These are phyloP conservation scores for Vireo altiloquus DNA, from an alignment of 2,113 vertebrate genomes.

Conservation along the genomic window DNA sequence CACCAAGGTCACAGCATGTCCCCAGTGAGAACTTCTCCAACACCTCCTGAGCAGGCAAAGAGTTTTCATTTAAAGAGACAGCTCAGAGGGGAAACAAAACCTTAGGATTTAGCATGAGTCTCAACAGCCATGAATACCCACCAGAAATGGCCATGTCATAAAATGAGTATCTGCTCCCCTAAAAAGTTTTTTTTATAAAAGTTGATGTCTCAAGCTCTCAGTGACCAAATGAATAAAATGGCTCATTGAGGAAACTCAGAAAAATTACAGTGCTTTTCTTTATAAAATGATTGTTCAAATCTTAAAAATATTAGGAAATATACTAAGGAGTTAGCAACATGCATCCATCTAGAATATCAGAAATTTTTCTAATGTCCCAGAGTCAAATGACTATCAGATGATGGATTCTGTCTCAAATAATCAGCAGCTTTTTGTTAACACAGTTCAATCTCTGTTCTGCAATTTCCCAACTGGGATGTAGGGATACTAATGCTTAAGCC, in stretches of 20 bases:
- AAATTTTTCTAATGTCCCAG: neutral
- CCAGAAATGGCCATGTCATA: neutral
- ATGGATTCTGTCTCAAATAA: neutral
- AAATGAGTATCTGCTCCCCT: neutral
- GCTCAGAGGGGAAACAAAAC: neutral
- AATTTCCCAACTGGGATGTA: neutral
- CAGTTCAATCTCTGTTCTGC: neutral
- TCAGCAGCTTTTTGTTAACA: neutral
- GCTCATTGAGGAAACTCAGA: neutral
- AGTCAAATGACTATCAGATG: neutral
- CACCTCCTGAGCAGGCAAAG: slow-evolving; percentile 31
- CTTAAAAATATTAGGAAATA: neutral
- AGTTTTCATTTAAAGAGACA: slow-evolving; percentile 51
- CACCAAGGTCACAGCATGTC: slow-evolving; percentile 78
- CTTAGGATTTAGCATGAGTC: neutral
- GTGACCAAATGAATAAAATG: neutral
- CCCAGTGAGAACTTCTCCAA: slow-evolving; percentile 64
- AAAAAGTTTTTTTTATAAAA: neutral
- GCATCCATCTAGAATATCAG: neutral
- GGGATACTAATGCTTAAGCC: neutral
- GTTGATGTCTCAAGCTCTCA: neutral
- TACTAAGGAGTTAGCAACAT: neutral
- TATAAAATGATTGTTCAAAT: neutral
- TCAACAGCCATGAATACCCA: neutral
- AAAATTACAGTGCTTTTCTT: neutral